A percentile compares a stretch with the other conserved stretches of the same genome.
Conservation (phyloP, 2,113 vertebrate genomes). For the Brachyistius frenatus region DNA sequence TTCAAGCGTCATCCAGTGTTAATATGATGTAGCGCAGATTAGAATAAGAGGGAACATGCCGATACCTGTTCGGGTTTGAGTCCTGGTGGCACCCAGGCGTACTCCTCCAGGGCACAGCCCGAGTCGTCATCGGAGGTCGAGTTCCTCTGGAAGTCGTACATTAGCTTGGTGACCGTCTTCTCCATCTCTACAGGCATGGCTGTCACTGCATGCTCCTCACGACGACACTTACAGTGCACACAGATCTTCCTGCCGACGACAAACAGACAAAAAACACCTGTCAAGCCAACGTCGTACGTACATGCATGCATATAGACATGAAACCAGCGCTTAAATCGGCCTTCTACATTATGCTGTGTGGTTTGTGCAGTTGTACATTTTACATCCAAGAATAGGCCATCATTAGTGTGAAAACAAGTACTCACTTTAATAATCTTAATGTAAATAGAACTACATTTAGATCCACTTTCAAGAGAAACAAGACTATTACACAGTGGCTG, state of each 20-base stretch:
- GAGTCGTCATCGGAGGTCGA: constrained; percentile 98
- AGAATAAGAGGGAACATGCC: neutral
- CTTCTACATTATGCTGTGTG: neutral
- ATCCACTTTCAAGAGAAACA: constrained; percentile 45
- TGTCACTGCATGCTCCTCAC: constrained; percentile 95
- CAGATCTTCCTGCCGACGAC: constrained; percentile 92
- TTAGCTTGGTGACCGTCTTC: constrained; percentile 98
- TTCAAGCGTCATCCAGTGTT: fast-evolving
- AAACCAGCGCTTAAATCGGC: constrained; percentile 4
- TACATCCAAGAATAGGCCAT: constrained; percentile 2
- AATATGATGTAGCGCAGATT: neutral
- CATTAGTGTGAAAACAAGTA: constrained; percentile 22
- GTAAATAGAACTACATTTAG: constrained; percentile 25
- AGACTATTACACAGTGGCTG: constrained; percentile 2
- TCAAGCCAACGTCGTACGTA: neutral
- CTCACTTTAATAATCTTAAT: constrained; percentile 26
- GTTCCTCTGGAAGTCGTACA: constrained; percentile 99
- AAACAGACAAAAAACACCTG: constrained; percentile 18
- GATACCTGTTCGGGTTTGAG: constrained; percentile 98
- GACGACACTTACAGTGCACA: constrained; percentile 98
- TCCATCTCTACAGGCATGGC: constrained; percentile 99
- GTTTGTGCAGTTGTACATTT: constrained; percentile 17
- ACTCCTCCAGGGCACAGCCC: constrained; percentile 97
- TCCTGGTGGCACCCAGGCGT: constrained; percentile 96
- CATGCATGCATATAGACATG: neutral